Base-by-base conservation (phyloP, 2,113 vertebrate genomes). In the Hassar affinis region DNA sequence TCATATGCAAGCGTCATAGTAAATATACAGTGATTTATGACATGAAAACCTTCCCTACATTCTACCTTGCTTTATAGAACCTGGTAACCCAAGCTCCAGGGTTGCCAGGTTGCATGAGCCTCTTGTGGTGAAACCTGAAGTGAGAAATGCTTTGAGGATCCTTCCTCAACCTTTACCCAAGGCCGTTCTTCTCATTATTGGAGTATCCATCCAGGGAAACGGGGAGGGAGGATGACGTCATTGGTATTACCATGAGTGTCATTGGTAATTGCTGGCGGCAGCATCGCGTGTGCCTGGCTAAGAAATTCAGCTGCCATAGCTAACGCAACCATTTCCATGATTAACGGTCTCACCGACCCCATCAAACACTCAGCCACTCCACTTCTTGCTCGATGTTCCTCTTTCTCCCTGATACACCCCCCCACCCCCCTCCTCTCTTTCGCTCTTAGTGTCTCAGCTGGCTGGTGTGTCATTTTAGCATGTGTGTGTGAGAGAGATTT, bases 171-270 rank as follows among this genome's bases (percentile, higher is more conserved):
- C 87, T 86, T 88, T 81, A 79, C 54, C 85, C 35, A 85, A 81
- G 69, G 77, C 72, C 54, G 27, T 81, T 85, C 69, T 82, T 75
- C 83, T 78, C 71, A 81, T 88, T 86, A 83, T 72, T 64, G 80
- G 80, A 80, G 78, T 84, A 88, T 68, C 79, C 82, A 86, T 85
- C 83, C 80, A 64, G 35, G 33, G 42, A 69, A 84, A 76, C 93
- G 94, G 93, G 94, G 93, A 92, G 90, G 93, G 93, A 77, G 92
- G 92, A 91, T 96, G 95, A 95, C 95, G 95, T 95, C 95, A 42
- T 42, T 42, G 38, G 38, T 42, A 42, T 42, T 42, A 42, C 38
- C 38, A 95, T 94, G 92, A 93, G 94, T 96, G 94, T 96, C 93
- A 95, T 94, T 94, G 91, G 90, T 93, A 93, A 91, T 94, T 94